These are phyloP conservation scores for Huso huso DNA, from an alignment of 2,797 vertebrate genomes.

Conservation along the genomic window DNA sequence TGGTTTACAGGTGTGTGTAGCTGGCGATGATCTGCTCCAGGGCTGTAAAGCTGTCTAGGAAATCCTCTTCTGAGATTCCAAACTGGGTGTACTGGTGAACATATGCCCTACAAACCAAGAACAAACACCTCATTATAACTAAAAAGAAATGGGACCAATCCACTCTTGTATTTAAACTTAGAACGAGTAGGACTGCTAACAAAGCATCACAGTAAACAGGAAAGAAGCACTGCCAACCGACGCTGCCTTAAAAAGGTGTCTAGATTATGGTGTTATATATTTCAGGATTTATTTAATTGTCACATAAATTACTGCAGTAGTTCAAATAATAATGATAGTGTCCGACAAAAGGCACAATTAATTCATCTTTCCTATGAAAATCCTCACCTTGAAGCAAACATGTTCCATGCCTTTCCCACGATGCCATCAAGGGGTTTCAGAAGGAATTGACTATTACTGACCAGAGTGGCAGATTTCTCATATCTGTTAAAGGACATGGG, in stretches of 20 bases:
- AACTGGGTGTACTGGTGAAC: constrained; percentile 86
- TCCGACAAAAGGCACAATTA: too few species aligned
- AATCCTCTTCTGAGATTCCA: constrained; percentile 87
- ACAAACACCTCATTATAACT: background rate
- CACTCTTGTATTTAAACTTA: too few species aligned
- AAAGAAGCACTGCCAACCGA: too few species aligned
- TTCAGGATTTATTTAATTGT: too few species aligned
- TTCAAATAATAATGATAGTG: too few species aligned
- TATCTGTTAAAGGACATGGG: constrained; percentile 81
- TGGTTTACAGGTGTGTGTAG: constrained; percentile 64
- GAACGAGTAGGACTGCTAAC: constrained; percentile 4
- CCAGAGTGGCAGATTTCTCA: constrained; percentile 80
- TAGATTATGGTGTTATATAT: too few species aligned
- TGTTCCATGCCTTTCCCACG: constrained; percentile 91
- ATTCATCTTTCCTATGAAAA: background rate
- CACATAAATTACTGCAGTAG: too few species aligned
- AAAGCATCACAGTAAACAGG: too few species aligned
- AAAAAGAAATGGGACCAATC: too few species aligned
- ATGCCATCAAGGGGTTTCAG: constrained; percentile 73
- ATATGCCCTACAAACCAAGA: constrained; percentile 68
- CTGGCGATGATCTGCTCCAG: constrained; percentile 88
- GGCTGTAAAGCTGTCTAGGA: constrained; percentile 81
- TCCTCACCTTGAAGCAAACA: constrained; percentile 95
- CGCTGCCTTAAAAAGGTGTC: too few species aligned
- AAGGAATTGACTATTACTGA: constrained; percentile 90